Evolutionary conservation across 2,888 invertebrate species (phyloP).

Genomic region (Liodrosophila aerea): DNA sequence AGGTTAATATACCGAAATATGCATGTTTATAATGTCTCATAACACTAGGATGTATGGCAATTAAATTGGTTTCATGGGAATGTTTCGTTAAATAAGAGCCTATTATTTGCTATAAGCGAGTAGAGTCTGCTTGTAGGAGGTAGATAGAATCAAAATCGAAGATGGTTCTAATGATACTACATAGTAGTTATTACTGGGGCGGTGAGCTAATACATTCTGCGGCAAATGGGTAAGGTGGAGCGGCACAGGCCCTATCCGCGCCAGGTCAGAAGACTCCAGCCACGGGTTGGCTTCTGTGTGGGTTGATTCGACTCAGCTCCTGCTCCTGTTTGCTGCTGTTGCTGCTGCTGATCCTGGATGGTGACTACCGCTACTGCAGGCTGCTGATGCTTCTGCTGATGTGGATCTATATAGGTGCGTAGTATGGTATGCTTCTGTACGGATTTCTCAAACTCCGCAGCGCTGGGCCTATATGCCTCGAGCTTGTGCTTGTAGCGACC

Average conservation of each 20-base stretch:
- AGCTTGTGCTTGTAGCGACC: slow-evolving; percentile 68
- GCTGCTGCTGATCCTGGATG: slow-evolving; percentile 38
- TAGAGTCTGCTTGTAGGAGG: slow-evolving; percentile 2
- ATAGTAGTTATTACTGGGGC: slow-evolving; percentile 79
- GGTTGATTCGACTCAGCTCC: slow-evolving; percentile 18
- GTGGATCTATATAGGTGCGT: slow-evolving; percentile 74
- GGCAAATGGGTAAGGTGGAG: slow-evolving; percentile 43
- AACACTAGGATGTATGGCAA: slow-evolving; percentile 53
- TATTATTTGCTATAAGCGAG: slow-evolving; percentile 57
- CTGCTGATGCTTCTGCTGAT: slow-evolving; percentile 35
- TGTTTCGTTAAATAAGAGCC: slow-evolving; percentile 41
- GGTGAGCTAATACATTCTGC: slow-evolving; percentile 73
- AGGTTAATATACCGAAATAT: slow-evolving; percentile 23
- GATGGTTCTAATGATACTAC: slow-evolving; percentile 76
- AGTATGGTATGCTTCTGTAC: slow-evolving; percentile 77
- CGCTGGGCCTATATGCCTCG: slow-evolving; percentile 74
- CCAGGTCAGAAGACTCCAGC: slow-evolving; percentile 80
- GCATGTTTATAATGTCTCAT: slow-evolving; percentile 8
- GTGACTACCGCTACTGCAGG: slow-evolving; percentile 68
- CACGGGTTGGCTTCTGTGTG: slow-evolving; percentile 60
- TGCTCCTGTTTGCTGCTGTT: slow-evolving; percentile 26
- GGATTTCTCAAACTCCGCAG: slow-evolving; percentile 76
- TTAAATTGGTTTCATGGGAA: slow-evolving; percentile 29
- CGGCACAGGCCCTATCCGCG: slow-evolving; percentile 61
- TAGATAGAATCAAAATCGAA: slow-evolving; percentile 37